Evolutionary conservation across 2,797 vertebrate genomes (phyloP).

Genomic region (Hydrolagus colliei): DNA sequence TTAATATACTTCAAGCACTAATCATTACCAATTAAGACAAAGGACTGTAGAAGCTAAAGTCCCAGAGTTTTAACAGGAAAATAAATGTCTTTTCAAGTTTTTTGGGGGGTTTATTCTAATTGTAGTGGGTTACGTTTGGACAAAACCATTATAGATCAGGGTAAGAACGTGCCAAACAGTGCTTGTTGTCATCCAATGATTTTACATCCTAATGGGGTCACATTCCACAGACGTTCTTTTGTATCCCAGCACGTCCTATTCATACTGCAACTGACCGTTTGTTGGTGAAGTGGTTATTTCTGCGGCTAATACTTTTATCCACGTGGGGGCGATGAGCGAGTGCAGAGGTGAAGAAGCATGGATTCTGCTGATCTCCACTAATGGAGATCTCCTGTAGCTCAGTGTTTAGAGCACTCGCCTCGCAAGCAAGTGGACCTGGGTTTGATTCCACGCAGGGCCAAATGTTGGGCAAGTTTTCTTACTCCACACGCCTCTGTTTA

Average conservation of each 20-base stretch:
- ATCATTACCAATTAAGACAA: background rate
- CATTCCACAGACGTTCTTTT: slow-evolving; percentile 7
- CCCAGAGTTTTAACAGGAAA: background rate
- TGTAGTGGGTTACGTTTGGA: background rate
- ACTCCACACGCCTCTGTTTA: too few species aligned
- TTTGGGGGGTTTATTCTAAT: slow-evolving; percentile 4
- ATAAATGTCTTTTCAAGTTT: background rate
- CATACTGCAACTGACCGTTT: background rate
- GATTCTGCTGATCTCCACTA: background rate
- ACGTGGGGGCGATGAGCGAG: too few species aligned
- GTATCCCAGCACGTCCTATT: background rate
- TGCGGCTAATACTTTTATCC: background rate
- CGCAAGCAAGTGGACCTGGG: too few species aligned
- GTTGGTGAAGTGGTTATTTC: background rate
- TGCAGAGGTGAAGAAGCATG: background rate
- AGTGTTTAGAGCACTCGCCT: too few species aligned
- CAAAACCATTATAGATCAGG: slow-evolving; percentile 11
- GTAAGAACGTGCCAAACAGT: slow-evolving; percentile 26
- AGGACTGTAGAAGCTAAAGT: slow-evolving; percentile 1
- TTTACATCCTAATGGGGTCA: background rate
- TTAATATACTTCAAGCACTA: background rate
- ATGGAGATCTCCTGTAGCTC: too few species aligned
- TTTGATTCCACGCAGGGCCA: too few species aligned
- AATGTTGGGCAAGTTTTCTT: too few species aligned
- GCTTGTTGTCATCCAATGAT: background rate